Evolutionary conservation across 2,113 vertebrate genomes (phyloP).

Genomic region (Origma solitaria): DNA sequence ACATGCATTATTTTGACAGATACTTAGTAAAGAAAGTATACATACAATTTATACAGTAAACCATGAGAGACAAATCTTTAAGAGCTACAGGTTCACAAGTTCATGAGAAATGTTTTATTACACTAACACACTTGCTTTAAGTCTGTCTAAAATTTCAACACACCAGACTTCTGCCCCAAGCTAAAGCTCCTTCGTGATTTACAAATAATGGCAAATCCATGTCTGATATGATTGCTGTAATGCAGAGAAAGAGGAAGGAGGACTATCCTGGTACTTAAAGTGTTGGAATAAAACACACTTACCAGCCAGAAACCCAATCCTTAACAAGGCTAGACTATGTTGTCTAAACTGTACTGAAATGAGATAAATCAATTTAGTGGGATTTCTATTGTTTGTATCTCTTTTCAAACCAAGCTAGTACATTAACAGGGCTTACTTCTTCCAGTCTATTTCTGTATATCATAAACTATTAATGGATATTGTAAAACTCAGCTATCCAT

Average conservation of each 20-base stretch:
- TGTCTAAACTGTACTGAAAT: neutral
- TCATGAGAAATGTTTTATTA: slow-evolving; percentile 60
- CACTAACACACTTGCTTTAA: slow-evolving; percentile 19
- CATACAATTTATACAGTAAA: slow-evolving; percentile 10
- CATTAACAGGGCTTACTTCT: neutral
- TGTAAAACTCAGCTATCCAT: neutral
- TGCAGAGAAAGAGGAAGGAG: slow-evolving; percentile 39
- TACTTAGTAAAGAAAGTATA: slow-evolving; percentile 15
- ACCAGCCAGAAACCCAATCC: neutral
- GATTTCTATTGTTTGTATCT: neutral
- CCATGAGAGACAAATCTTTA: slow-evolving; percentile 2
- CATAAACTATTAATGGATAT: neutral
- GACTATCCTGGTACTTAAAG: slow-evolving; percentile 4
- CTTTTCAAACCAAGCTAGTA: neutral
- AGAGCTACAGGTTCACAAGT: slow-evolving; percentile 56
- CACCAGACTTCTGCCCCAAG: neutral
- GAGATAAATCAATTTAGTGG: neutral
- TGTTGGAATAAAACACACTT: neutral
- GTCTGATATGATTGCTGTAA: neutral
- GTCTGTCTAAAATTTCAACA: slow-evolving; percentile 34
- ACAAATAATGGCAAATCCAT: slow-evolving; percentile 44
- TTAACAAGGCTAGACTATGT: neutral
- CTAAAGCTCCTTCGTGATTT: slow-evolving; percentile 5
- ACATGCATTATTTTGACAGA: slow-evolving; percentile 23
- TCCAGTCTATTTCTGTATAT: neutral